Evolutionary conservation across 2,797 vertebrate genomes (phyloP), one percentile per base, ranked within the genome.

Genomic region (Manis pentadactyla): DNA sequence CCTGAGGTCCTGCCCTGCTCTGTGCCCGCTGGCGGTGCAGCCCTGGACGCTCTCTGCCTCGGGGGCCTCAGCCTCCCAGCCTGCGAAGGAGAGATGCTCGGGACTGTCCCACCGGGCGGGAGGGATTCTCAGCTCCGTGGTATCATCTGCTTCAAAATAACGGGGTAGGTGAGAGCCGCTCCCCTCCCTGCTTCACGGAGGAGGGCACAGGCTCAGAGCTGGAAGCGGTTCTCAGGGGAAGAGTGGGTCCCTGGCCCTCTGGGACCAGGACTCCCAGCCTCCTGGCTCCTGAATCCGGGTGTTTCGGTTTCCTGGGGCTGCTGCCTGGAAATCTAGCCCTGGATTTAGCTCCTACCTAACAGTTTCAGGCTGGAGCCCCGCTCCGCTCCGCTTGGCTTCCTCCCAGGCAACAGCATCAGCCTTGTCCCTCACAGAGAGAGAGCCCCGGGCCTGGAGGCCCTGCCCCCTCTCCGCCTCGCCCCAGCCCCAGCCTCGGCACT

Each of bases 311-410:
- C 61, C 49, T 9, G 7, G 6, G 95, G 39, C 68, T 68, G 57
- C n/a, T n/a, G 90, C 68, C 27, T 68, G 82, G 64, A 96, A 97
- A 88, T 97, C 96, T 94, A 95, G 96, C 94, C 88, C 95, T 93
- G 94, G 96, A 81, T 96, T 97, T 97, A 93, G 85, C 86, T 95
- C 66, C 95, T 94, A 89, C 94, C 93, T 96, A 93, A 87, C 69
- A 57, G 93, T 46, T 96, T 82, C 92, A 55, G 93, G 53, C 95
- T 91, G 78, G 34, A 78, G 75, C 90, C 71, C 87, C 87, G 68
- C 27, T 89, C 87, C 87, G 68, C 27, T 89, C 53, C 49, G 79
- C 51, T 34, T 53, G 96, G 95, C 88, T 95, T 64, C 34, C 13
- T 71, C 74, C 88, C 88, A 94, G 95, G 90, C 94, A 46, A 91